Evolutionary conservation across 2,888 invertebrate species (phyloP).

Genomic region (Plusia festucae): DNA sequence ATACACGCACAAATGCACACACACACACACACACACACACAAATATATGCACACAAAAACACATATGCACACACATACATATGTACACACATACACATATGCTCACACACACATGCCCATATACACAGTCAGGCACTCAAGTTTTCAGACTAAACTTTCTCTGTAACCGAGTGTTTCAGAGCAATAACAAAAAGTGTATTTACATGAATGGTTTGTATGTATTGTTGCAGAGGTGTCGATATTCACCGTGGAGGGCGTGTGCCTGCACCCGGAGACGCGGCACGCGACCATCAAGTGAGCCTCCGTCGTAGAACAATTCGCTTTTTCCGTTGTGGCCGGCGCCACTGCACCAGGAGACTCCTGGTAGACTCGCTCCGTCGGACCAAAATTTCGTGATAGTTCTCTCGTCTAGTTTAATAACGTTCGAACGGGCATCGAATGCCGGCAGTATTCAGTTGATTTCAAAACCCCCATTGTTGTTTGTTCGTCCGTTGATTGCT

Average conservation of each 20-base stretch:
- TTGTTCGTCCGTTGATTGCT: conserved; percentile 55
- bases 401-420: conserved; percentile 68
- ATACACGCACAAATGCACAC: neutral
- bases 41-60: neutral
- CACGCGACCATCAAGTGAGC: conserved; percentile 87
- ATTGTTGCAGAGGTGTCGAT: conserved; percentile 96
- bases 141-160: too few species aligned
- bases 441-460: conserved; percentile 71
- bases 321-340: conserved; percentile 56
- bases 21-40: neutral
- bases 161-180: too few species aligned
- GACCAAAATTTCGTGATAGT: conserved; percentile 82
- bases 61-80: too few species aligned
- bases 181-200: neutral
- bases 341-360: conserved; percentile 18
- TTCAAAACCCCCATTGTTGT: conserved; percentile 31
- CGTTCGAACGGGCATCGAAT: conserved; percentile 74
- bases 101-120: neutral
- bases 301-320: conserved; percentile 68
- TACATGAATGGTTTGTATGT: neutral
- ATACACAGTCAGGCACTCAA: neutral
- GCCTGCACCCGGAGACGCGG: conserved; percentile 94
- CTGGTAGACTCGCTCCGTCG: conserved; percentile 64
- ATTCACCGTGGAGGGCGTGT: conserved; percentile 97
- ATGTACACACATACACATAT: neutral